Evolutionary conservation across 1,140 invertebrate genomes (phyloP).

Genomic region (Drosophila kurseongensis): DNA sequence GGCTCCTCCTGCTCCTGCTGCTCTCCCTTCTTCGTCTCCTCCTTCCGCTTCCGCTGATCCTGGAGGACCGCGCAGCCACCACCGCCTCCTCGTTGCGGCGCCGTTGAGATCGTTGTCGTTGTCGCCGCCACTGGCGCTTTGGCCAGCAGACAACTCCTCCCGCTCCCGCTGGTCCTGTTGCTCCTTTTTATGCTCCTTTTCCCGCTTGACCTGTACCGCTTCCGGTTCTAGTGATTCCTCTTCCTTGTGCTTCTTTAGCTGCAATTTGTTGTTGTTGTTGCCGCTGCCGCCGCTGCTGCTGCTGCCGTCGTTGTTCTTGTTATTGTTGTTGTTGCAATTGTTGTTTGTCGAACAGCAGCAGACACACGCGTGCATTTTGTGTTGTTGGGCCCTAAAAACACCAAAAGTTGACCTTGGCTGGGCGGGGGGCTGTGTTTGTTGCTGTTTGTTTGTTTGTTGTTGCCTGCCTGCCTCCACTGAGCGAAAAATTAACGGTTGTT

Average conservation of each 20-base stretch:
- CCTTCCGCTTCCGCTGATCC: constrained; percentile 10
- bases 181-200: constrained; percentile 22
- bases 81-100: constrained; percentile 49
- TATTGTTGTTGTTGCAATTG: constrained; percentile 47
- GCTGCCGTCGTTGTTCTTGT: constrained; percentile 1
- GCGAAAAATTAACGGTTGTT: constrained; percentile 26
- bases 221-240: constrained; percentile 2
- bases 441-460: constrained; percentile 19
- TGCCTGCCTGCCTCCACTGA: constrained; percentile 12
- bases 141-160: constrained; percentile 39
- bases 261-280: neutral
- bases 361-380: constrained; percentile 83
- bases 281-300: constrained; percentile 14
- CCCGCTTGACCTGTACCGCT: neutral
- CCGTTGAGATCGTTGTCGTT: constrained; percentile 70
- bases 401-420: constrained; percentile 68
- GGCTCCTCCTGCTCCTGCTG: neutral
- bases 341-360: constrained; percentile 71
- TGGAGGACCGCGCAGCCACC: constrained; percentile 62
- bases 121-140: constrained; percentile 52
- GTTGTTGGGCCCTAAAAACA: constrained; percentile 59
- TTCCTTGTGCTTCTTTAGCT: constrained; percentile 2
- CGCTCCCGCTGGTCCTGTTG: constrained; percentile 14
- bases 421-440: constrained; percentile 31
- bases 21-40: neutral